phyloP scores from a whole-genome alignment of 1,140 invertebrate species.

The Asbolus verrucosus region DNA sequence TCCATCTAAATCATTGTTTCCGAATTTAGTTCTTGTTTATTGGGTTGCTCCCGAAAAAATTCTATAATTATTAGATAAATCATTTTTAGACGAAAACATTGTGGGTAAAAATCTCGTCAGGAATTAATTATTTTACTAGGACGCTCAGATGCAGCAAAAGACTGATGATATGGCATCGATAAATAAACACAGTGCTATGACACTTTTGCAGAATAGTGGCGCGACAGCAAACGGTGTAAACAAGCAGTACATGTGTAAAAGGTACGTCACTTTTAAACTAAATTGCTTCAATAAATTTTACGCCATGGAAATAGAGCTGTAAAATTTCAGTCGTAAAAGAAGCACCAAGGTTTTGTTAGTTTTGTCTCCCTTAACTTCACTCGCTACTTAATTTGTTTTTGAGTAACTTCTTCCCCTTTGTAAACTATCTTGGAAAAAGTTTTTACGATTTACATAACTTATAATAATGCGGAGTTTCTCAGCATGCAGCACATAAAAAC shows the following conservation, averaged over 20 bases:
- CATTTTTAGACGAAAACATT: too few relatives aligned
- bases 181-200: too few relatives aligned
- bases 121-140: too few relatives aligned
- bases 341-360: constrained; percentile 44
- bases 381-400: constrained; percentile 52
- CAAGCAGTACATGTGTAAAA: not conserved
- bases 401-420: constrained; percentile 41
- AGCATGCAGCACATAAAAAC: not conserved
- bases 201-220: too few relatives aligned
- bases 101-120: too few relatives aligned
- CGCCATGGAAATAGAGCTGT: constrained; percentile 34
- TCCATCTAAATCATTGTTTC: too few relatives aligned
- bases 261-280: constrained; percentile 27
- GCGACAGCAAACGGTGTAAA: not conserved
- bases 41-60: too few relatives aligned
- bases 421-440: constrained; percentile 2
- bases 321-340: constrained; percentile 50
- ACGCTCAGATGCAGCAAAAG: too few relatives aligned
- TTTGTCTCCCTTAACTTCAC: constrained; percentile 50
- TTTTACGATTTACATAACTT: too few relatives aligned
- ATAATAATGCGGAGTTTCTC: not conserved
- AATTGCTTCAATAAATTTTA: constrained; percentile 49
- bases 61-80: too few relatives aligned
- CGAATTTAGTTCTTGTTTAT: too few relatives aligned
- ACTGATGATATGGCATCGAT: too few relatives aligned